These are phyloP conservation scores for Drosophila erecta DNA, from an alignment of 1,140 invertebrate species.

Conservation along the genomic window DNA sequence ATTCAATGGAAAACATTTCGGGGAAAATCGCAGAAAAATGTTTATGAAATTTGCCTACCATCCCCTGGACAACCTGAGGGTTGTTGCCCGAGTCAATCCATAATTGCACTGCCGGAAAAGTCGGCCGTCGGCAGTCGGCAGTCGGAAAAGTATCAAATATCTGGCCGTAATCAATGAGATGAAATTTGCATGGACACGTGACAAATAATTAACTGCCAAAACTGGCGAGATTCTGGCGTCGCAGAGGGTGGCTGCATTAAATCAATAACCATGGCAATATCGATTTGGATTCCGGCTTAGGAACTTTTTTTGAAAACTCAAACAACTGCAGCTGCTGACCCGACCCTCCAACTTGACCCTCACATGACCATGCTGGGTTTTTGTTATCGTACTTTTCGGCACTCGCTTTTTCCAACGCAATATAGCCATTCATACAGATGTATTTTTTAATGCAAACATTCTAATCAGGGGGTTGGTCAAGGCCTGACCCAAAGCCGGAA, in stretches of 20 bases:
- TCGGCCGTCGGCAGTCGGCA: background rate
- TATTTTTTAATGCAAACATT: slow-evolving; percentile 71
- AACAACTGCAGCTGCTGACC: slow-evolving; percentile 63
- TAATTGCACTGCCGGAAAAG: slow-evolving; percentile 52
- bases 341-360: slow-evolving; percentile 71
- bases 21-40: slow-evolving; percentile 36
- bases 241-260: slow-evolving; percentile 35
- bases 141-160: slow-evolving; percentile 67
- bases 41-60: slow-evolving; percentile 68
- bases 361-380: slow-evolving; percentile 70
- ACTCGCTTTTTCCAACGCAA: slow-evolving; percentile 22
- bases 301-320: slow-evolving; percentile 47
- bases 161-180: slow-evolving; percentile 69
- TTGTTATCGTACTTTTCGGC: slow-evolving; percentile 60
- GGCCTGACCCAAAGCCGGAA: slow-evolving; percentile 62
- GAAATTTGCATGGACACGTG: slow-evolving; percentile 84
- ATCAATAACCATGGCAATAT: slow-evolving; percentile 53
- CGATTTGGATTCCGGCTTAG: slow-evolving; percentile 36
- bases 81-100: slow-evolving; percentile 53
- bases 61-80: slow-evolving; percentile 35
- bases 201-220: slow-evolving; percentile 78
- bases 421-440: slow-evolving; percentile 24
- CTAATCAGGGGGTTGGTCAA: slow-evolving; percentile 70
- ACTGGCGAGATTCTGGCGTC: background rate
- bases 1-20: slow-evolving; percentile 73